These are phyloP conservation scores for Drosophila nebulosa DNA, from an alignment of 1,140 invertebrate genomes.

Conservation along the genomic window DNA sequence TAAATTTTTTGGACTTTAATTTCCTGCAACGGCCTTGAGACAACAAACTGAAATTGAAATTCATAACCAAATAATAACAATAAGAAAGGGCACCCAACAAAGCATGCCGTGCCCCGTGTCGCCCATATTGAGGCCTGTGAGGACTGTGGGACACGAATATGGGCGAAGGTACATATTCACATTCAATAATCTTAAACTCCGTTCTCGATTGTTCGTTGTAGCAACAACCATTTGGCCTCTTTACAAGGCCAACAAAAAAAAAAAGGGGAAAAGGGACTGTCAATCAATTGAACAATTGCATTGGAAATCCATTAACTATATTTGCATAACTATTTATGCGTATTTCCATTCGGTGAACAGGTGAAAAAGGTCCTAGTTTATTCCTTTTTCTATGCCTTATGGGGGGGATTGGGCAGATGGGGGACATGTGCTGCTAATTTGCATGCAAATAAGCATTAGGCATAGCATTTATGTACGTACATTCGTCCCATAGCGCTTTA, in stretches of 20 bases:
- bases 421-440: constrained; percentile 44
- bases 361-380: too few relatives aligned
- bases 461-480: constrained; percentile 47
- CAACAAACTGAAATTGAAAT: constrained; percentile 71
- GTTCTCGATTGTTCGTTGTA: too few relatives aligned
- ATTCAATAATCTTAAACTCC: too few relatives aligned
- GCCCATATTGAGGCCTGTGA: too few relatives aligned
- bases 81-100: constrained; percentile 20
- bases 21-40: constrained; percentile 64
- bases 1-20: constrained; percentile 64
- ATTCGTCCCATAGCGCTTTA: too few relatives aligned
- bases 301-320: constrained; percentile 10
- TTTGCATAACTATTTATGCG: constrained; percentile 20
- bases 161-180: too few relatives aligned
- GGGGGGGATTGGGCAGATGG: neutral
- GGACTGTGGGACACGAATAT: too few relatives aligned
- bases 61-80: constrained; percentile 60
- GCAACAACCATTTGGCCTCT: too few relatives aligned
- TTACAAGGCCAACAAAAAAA: too few relatives aligned
- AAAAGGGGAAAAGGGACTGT: too few relatives aligned
- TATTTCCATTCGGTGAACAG: neutral
- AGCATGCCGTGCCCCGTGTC: constrained; percentile 3
- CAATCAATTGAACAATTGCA: neutral
- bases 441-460: constrained; percentile 60
- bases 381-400: too few relatives aligned